A percentile compares a stretch with the other conserved stretches of the same genome.
These are phyloP conservation scores for Uria lomvia DNA, from an alignment of 2,113 vertebrate species.

Conservation along the genomic window DNA sequence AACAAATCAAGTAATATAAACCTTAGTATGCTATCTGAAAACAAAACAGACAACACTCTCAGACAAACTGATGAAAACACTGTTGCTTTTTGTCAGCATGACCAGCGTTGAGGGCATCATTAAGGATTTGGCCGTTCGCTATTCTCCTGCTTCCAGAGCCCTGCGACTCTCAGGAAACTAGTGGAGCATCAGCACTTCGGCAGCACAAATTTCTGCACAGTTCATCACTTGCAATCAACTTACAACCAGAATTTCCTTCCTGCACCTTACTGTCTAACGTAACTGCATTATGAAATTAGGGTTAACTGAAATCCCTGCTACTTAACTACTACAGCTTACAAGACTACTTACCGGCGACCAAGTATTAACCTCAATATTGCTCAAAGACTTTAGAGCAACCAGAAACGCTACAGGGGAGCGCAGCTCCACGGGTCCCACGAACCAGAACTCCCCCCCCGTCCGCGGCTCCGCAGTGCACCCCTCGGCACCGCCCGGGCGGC, in stretches of 20 bases:
- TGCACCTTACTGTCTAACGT: not conserved
- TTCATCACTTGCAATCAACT: not conserved
- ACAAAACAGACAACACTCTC: not conserved
- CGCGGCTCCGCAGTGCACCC: too few relatives aligned
- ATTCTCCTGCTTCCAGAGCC: not conserved
- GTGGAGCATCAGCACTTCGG: not conserved
- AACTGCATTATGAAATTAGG: not conserved
- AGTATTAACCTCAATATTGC: not conserved
- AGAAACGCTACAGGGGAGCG: not conserved
- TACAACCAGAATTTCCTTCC: not conserved
- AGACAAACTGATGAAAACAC: not conserved
- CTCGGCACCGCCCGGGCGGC: not conserved
- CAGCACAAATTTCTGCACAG: not conserved
- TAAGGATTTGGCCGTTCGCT: not conserved
- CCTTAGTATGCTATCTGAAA: not conserved
- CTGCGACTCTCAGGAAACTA: not conserved
- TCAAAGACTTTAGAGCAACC: not conserved
- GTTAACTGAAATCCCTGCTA: not conserved
- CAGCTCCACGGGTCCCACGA: not conserved
- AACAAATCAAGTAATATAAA: not conserved
- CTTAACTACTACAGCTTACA: not conserved
- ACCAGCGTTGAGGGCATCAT: rapidly evolving
- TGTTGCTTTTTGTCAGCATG: not conserved
- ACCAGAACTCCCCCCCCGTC: not conserved
- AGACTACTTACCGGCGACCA: not conserved